phyloP scores from a whole-genome alignment of 2,888 invertebrate genomes.

The Bembecia ichneumoniformis region DNA sequence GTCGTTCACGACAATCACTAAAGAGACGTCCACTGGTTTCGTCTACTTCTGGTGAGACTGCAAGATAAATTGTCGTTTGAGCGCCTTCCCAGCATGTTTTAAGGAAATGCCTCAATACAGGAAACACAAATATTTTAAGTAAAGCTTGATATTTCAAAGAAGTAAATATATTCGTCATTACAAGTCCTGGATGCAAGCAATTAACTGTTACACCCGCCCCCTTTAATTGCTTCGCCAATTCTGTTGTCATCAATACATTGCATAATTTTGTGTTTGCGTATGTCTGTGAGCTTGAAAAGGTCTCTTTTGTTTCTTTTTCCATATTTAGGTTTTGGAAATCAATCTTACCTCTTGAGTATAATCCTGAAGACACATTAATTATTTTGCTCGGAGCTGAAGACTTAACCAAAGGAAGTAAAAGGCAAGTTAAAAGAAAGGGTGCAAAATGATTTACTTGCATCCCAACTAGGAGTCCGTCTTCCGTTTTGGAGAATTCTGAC shows the following conservation, averaged over 20 bases:
- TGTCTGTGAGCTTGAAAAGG: too few species aligned
- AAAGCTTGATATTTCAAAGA: too few species aligned
- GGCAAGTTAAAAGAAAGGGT: too few species aligned
- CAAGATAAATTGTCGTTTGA: conserved; percentile 70
- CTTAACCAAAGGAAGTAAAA: too few species aligned
- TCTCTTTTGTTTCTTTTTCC: conserved; percentile 1
- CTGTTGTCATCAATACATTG: conserved; percentile 65
- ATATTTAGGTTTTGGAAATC: conserved; percentile 20
- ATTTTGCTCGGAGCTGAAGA: conserved; percentile 21
- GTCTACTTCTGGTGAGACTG: conserved; percentile 65
- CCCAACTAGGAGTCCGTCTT: too few species aligned
- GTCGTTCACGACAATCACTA: conserved; percentile 61
- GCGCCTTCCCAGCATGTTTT: conserved; percentile 46
- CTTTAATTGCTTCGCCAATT: conserved; percentile 68
- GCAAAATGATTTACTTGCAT: too few species aligned
- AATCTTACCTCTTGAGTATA: conserved; percentile 38
- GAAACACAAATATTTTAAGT: too few species aligned
- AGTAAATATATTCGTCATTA: conserved; percentile 9
- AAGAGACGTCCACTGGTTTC: conserved; percentile 75
- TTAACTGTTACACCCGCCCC: conserved; percentile 29
- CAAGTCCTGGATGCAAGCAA: conserved; percentile 28
- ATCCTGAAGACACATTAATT: conserved; percentile 65
- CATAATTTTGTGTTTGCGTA: conserved; percentile 66
- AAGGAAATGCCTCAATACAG: conserved; percentile 1
- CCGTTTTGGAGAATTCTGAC: conserved; percentile 7